Evolutionary conservation across 64 coral and sea anemone genomes (phyloP), one percentile per base, ranked within the genome.

Genomic region (Catalaphyllia jardinei): DNA sequence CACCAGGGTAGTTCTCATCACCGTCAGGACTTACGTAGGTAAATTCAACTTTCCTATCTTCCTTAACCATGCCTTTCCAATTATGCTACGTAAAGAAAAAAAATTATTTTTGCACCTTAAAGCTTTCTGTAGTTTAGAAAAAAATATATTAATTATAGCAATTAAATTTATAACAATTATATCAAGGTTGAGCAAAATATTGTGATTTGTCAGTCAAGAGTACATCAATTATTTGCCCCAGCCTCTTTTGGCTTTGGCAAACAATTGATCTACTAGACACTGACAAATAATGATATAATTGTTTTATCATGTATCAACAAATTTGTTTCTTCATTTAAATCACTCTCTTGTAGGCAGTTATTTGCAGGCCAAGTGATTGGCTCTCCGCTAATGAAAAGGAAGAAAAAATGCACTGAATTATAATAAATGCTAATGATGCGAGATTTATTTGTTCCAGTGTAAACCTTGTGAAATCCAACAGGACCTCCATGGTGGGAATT

Each of bases 401-500:
- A 46, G 42, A 46, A 46, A 46, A 46, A 46, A 46, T 2, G 42
- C 42, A 5, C 5, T 5, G 7, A 46, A 8, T 4, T 3, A 46
- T 46, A 46, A 46, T 46, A 46, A 46, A 4, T 0, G 42, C 42
- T 46, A 46, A 46, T 8, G 0, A 46, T 46, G 3, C 42, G 7
- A 46, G 42, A 46, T 46, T 46, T 5, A 46, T 46, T 46, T 46
- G 6, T 3, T 46, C 42, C 42, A 64, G 35, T 52, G 17, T 39
- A 9, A 49, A 96, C 96, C 93, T 98, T 95, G 38, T 86, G 78
- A 33, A 95, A 98, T 31, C 91, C 91, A 57, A 88, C 82, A 13
- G 85, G 93, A 28, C 93, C 96, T 54, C 96, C 96, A 95, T 98
- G 96, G 22, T 85, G 49, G 65, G 71, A 81, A 52, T 98, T 98